Percentiles rank a stretch among this genome's conserved stretches.
These are phyloP conservation scores for Actinia equina DNA, from an alignment of 64 coral and sea anemone species.

Conservation along the genomic window DNA sequence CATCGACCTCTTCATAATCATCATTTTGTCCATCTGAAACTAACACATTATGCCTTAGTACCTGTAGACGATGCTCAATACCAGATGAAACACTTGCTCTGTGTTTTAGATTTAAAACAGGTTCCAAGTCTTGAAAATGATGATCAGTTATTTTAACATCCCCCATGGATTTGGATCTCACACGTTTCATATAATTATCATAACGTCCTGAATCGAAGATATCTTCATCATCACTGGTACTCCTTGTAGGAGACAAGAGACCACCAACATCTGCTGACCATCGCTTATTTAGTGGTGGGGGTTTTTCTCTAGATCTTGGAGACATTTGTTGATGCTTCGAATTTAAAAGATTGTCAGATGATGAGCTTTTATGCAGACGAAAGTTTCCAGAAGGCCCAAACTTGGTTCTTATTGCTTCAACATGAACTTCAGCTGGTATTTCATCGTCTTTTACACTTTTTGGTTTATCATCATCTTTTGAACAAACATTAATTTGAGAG, in stretches of 20 bases:
- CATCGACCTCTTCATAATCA: slow-evolving; percentile 2
- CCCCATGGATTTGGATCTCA: slow-evolving; percentile 55
- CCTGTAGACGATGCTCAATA: slow-evolving; percentile 76
- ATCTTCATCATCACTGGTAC: slow-evolving; percentile 27
- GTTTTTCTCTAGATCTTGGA: slow-evolving; percentile 9
- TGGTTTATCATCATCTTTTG: slow-evolving; percentile 3
- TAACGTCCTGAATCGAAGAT: slow-evolving; percentile 17
- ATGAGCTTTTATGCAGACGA: slow-evolving; percentile 5
- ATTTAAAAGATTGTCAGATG: slow-evolving; percentile 40
- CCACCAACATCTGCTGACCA: slow-evolving; percentile 47
- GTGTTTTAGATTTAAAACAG: slow-evolving; percentile 50
- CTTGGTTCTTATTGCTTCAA: slow-evolving; percentile 29
- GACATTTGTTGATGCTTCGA: not conserved
- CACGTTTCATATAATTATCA: not conserved
- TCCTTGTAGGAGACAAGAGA: slow-evolving; percentile 25
- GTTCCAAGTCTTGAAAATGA: not conserved
- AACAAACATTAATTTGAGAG: not conserved
- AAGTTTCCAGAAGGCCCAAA: slow-evolving; percentile 41
- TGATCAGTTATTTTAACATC: slow-evolving; percentile 33
- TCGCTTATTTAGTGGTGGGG: slow-evolving; percentile 18
- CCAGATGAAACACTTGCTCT: slow-evolving; percentile 74
- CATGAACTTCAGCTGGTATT: not conserved
- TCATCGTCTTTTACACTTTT: not conserved
- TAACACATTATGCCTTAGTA: slow-evolving; percentile 51
- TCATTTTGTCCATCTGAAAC: slow-evolving; percentile 28